A percentile compares a stretch with the other conserved stretches of the same genome.
These are phyloP conservation scores for Valencia hispanica DNA, from an alignment of 2,797 vertebrate species.

Conservation along the genomic window DNA sequence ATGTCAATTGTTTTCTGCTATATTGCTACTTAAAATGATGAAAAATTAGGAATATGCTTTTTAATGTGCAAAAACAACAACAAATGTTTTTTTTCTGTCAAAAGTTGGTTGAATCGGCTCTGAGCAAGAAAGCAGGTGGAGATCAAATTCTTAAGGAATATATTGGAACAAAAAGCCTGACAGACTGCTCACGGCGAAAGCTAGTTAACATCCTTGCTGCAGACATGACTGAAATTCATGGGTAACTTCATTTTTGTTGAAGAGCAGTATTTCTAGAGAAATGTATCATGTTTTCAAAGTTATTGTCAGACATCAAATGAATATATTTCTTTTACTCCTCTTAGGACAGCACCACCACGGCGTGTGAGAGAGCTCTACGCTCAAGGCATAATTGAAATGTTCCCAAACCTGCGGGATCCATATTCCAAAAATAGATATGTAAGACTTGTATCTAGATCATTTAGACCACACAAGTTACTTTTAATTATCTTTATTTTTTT, in stretches of 20 bases:
- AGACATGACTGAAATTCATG: slow-evolving; percentile 20
- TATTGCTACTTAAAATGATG: too few relatives aligned
- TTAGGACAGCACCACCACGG: slow-evolving; percentile 19
- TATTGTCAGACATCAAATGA: neutral
- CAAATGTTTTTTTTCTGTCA: neutral
- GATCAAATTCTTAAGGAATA: slow-evolving; percentile 3
- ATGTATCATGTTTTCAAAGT: neutral
- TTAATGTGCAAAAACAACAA: neutral
- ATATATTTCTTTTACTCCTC: neutral
- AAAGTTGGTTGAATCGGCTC: slow-evolving; percentile 17
- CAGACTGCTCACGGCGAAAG: slow-evolving; percentile 1
- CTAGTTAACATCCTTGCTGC: slow-evolving; percentile 18
- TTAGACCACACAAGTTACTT: too few relatives aligned
- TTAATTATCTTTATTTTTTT: too few relatives aligned
- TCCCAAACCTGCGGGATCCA: slow-evolving; percentile 18
- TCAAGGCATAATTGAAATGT: slow-evolving; percentile 9
- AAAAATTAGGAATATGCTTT: neutral
- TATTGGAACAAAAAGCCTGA: slow-evolving; percentile 10
- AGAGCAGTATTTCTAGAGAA: neutral
- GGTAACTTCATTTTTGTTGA: slow-evolving; percentile 5
- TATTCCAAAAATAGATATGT: slow-evolving; percentile 32
- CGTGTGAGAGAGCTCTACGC: slow-evolving; percentile 16
- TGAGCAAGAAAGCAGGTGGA: slow-evolving; percentile 5
- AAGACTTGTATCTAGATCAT: too few relatives aligned
- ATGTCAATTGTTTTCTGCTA: neutral